Conservation (phyloP, 2,797 vertebrate genomes). For the Galago senegalensis region DNA sequence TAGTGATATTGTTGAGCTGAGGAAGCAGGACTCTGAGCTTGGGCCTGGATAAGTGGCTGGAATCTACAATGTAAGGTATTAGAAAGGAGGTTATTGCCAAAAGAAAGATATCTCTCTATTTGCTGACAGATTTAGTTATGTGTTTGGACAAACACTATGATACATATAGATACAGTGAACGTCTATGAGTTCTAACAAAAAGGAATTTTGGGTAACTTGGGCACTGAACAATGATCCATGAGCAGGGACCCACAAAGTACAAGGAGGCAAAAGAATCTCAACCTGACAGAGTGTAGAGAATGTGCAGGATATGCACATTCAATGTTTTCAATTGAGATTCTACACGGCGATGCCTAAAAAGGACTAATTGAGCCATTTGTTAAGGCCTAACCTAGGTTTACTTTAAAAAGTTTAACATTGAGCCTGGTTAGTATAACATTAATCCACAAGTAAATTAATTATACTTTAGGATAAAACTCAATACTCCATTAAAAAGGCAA, state of each 20-base stretch:
- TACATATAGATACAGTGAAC: neutral
- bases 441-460: neutral
- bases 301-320: neutral
- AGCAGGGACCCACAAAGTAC: neutral
- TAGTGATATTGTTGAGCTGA: neutral
- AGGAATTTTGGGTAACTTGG: neutral
- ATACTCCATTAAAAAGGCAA: neutral
- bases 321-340: neutral
- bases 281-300: neutral
- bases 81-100: neutral
- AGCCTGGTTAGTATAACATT: neutral
- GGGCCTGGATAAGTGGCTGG: neutral
- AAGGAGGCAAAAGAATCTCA: neutral
- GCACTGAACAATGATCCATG: neutral
- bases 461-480: neutral
- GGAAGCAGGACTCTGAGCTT: neutral
- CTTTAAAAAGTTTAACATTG: constrained; percentile 3
- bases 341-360: neutral
- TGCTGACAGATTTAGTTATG: neutral
- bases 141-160: neutral
- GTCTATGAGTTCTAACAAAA: neutral
- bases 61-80: neutral
- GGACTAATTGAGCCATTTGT: neutral
- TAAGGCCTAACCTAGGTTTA: neutral
- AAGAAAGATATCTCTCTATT: neutral